Evolutionary conservation across 2,888 invertebrate genomes (phyloP), one percentile per base, ranked within the genome.

Genomic region (Apamea epomidion): DNA sequence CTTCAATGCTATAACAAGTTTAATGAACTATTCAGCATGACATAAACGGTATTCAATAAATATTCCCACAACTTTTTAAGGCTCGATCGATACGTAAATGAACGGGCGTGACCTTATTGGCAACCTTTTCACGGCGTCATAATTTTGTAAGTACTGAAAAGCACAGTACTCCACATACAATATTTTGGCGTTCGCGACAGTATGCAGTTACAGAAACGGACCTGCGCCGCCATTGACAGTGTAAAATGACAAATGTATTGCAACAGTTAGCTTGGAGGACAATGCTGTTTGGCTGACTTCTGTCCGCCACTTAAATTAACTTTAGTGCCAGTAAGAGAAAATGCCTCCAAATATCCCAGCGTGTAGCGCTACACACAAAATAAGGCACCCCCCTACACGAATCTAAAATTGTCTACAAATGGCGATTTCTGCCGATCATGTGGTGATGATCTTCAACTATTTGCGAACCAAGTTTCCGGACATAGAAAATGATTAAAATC

Each of bases 1-100:
- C 48, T 68, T 75, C 62, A 60, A 73, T 45, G 45, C 60, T 67
- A 75, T 72, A 75, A 77, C 76, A 80, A 78, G 67, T 76, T 75
- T 79, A 87, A 83, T 80, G 62, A 82, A 75, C 75, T 82, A 79
- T 78, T 84, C 75, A 79, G 73, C 79, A 76, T 82, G 60, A 51
- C 70, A 71, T 76, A 74, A 64, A 72, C 64, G 29, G 48, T 70
- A 72, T 79, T 83, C 71, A 90, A 80, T 76, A 72, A 54, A 78
- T 21, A 75, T 80, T 84, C 75, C 45, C 78, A 76, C 68, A 74
- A 74, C 72, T 69, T 73, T 73, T 65, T 42, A 62, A 74, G 70
- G 64, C 29, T 68, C 73, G 84, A 82, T 87, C 84, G 84, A 91
- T 90, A 85, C 73, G 71, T 77, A 81, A 76, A 84, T 83, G 80